Evolutionary conservation across 2,888 invertebrate genomes (phyloP).

Genomic region (Panzeria rudis): DNA sequence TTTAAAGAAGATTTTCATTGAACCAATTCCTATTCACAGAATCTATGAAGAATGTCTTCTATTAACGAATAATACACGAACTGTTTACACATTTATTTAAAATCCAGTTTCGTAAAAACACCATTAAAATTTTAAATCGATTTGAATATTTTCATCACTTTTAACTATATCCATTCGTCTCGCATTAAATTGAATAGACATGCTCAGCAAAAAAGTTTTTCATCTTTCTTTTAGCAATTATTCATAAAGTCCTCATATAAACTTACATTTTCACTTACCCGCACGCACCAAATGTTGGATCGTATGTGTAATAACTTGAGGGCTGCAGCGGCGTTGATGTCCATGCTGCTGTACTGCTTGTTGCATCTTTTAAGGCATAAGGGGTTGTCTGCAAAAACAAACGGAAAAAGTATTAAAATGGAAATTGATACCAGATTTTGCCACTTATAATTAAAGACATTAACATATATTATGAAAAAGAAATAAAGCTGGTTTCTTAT

Average conservation of each 20-base stretch:
- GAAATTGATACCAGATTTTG: slow-evolving; percentile 43
- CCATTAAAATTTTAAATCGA: not conserved
- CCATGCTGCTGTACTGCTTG: slow-evolving; percentile 94
- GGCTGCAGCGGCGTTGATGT: slow-evolving; percentile 95
- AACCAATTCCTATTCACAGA: too few relatives aligned
- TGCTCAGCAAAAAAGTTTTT: not conserved
- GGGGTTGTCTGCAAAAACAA: slow-evolving; percentile 92
- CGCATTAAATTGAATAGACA: not conserved
- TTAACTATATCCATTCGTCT: not conserved
- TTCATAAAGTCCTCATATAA: slow-evolving; percentile 38
- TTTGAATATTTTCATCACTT: not conserved
- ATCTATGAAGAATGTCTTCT: too few relatives aligned
- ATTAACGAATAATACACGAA: too few relatives aligned
- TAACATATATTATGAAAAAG: slow-evolving; percentile 40
- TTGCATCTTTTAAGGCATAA: slow-evolving; percentile 92
- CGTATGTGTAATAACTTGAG: slow-evolving; percentile 96
- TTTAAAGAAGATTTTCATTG: too few relatives aligned
- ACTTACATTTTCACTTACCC: slow-evolving; percentile 88
- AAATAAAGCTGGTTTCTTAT: slow-evolving; percentile 17
- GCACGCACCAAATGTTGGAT: slow-evolving; percentile 93
- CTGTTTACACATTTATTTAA: too few relatives aligned
- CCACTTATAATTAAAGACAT: slow-evolving; percentile 47
- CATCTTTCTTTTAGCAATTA: not conserved
- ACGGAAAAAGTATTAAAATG: slow-evolving; percentile 1
- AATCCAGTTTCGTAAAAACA: too few relatives aligned